phyloP scores from a whole-genome alignment of 2,113 vertebrate species.

The Oophaga pumilio region DNA sequence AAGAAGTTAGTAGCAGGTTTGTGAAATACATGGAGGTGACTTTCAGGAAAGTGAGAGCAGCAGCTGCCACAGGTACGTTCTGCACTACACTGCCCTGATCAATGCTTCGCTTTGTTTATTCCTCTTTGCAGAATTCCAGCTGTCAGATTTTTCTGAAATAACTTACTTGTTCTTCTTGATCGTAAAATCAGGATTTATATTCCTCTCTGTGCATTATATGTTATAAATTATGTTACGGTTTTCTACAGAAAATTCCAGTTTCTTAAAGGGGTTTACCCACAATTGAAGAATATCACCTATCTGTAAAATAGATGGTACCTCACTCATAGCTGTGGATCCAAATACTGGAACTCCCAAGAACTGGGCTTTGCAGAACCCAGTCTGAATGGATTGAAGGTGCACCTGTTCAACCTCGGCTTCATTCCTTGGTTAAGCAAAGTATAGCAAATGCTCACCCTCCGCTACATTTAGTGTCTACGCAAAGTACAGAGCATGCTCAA shows the following conservation, averaged over 20 bases:
- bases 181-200: background rate
- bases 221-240: background rate
- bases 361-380: too few relatives aligned
- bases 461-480: too few relatives aligned
- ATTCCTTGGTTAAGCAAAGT: too few relatives aligned
- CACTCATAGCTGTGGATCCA: too few relatives aligned
- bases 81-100: constrained; percentile 1
- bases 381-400: too few relatives aligned
- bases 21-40: constrained; percentile 25
- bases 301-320: too few relatives aligned
- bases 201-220: background rate
- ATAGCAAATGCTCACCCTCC: too few relatives aligned
- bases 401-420: too few relatives aligned
- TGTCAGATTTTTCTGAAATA: constrained; percentile 22
- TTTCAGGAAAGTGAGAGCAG: constrained; percentile 34
- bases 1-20: constrained; percentile 35
- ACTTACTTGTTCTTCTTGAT: constrained; percentile 18
- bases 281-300: too few relatives aligned
- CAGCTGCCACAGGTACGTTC: constrained; percentile 33
- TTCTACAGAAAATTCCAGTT: background rate
- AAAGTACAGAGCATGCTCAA: too few relatives aligned
- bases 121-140: constrained; percentile 36
- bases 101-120: constrained; percentile 28
- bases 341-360: too few relatives aligned
- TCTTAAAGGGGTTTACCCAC: background rate